phyloP scores from a whole-genome alignment of 2,113 vertebrate species.

The Nansenia antarctica region DNA sequence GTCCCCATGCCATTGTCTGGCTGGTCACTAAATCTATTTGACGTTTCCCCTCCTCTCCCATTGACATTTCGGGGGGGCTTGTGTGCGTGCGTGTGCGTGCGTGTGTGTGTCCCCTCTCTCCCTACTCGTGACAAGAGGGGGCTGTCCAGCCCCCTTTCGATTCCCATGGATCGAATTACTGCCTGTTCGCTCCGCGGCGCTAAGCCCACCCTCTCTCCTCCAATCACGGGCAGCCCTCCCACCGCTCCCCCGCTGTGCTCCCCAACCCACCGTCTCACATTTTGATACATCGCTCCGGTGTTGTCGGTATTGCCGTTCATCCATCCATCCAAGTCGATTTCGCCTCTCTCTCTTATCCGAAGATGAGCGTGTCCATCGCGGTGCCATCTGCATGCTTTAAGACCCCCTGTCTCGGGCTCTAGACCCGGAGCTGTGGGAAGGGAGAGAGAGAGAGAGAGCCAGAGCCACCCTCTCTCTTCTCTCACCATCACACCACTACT shows the following conservation, averaged over 20 bases:
- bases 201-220: conserved; percentile 3
- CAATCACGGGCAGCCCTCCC: conserved; percentile 21
- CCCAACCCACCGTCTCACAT: conserved; percentile 11
- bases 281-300: conserved; percentile 11
- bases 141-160: conserved; percentile 37
- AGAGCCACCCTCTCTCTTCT: conserved; percentile 4
- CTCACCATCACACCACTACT: conserved; percentile 25
- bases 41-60: conserved; percentile 31
- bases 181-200: conserved; percentile 9
- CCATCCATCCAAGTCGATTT: conserved; percentile 16
- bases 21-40: conserved; percentile 26
- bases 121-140: conserved; percentile 46
- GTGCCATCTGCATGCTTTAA: conserved; percentile 32
- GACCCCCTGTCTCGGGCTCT: conserved; percentile 43
- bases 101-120: conserved; percentile 2
- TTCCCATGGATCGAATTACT: conserved; percentile 55
- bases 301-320: neutral
- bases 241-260: conserved; percentile 13
- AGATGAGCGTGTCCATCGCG: conserved; percentile 39
- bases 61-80: neutral
- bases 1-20: conserved; percentile 4
- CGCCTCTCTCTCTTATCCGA: conserved; percentile 21
- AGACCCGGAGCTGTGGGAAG: conserved; percentile 42
- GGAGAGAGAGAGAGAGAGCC: conserved; percentile 24
- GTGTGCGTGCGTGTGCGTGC: neutral